Percentiles rank a stretch among this genome's conserved stretches.
phyloP scores from a whole-genome alignment of 2,113 vertebrate genomes.

The Sinosuthora webbiana region DNA sequence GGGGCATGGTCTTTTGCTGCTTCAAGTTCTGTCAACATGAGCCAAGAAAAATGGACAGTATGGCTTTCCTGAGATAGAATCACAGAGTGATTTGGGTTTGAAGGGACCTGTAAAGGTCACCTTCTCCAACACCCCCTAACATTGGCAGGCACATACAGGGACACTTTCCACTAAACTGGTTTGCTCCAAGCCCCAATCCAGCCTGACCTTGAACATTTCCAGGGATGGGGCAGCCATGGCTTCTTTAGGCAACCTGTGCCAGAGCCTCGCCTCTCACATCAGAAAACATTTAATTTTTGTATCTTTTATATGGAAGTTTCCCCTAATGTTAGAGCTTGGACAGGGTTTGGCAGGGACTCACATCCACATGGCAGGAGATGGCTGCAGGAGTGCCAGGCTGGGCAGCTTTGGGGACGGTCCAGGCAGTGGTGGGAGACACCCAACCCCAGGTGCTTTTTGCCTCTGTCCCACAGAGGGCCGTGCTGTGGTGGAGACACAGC shows the following conservation, averaged over 20 bases:
- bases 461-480: accelerated
- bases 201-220: background rate
- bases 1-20: background rate
- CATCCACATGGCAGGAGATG: accelerated
- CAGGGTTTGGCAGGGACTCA: background rate
- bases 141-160: background rate
- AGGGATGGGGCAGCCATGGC: background rate
- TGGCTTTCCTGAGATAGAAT: background rate
- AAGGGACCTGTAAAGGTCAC: background rate
- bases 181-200: background rate
- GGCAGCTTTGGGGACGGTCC: background rate
- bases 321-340: background rate
- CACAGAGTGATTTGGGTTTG: background rate
- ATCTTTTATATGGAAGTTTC: background rate
- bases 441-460: background rate
- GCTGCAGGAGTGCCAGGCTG: background rate
- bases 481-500: background rate
- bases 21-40: background rate
- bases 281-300: background rate
- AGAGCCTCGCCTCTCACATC: background rate
- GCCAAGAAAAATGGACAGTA: background rate
- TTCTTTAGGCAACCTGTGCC: background rate
- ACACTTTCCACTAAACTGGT: background rate
- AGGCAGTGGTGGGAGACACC: background rate
- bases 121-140: background rate